These are phyloP conservation scores for Zootermopsis nevadensis DNA, from an alignment of 2,888 invertebrate genomes.

Conservation along the genomic window DNA sequence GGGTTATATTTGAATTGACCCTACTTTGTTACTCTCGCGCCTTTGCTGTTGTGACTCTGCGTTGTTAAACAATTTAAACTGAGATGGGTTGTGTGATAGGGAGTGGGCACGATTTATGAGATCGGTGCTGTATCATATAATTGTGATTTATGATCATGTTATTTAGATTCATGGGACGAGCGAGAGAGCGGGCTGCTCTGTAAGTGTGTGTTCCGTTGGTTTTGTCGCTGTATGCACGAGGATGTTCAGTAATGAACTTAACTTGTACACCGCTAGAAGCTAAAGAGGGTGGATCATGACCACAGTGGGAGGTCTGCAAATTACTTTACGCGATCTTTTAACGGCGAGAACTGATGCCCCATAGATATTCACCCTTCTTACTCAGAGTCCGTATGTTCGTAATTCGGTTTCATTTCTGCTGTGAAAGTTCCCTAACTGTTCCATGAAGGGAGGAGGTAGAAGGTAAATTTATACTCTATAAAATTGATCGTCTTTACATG, in stretches of 20 bases:
- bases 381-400: too few relatives aligned
- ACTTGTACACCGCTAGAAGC: background rate
- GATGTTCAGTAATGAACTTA: slow-evolving; percentile 16
- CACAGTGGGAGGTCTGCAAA: background rate
- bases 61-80: slow-evolving; percentile 44
- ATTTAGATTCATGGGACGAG: slow-evolving; percentile 22
- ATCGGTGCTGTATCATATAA: slow-evolving; percentile 3
- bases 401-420: too few relatives aligned
- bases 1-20: slow-evolving; percentile 32
- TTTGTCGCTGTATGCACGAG: slow-evolving; percentile 12
- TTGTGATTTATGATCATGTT: slow-evolving; percentile 18
- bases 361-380: too few relatives aligned
- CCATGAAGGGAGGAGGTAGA: too few relatives aligned
- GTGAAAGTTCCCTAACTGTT: too few relatives aligned
- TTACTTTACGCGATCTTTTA: background rate
- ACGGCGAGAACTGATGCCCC: background rate
- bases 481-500: too few relatives aligned
- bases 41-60: slow-evolving; percentile 38
- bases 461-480: too few relatives aligned
- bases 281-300: background rate
- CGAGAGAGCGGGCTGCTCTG: background rate
- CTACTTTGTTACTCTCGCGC: slow-evolving; percentile 25
- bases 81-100: background rate
- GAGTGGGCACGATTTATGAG: slow-evolving; percentile 9
- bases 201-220: background rate